Evolutionary conservation across 2,797 vertebrate genomes (phyloP), one percentile per base, ranked within the genome.

Genomic region (Alauda arvensis): DNA sequence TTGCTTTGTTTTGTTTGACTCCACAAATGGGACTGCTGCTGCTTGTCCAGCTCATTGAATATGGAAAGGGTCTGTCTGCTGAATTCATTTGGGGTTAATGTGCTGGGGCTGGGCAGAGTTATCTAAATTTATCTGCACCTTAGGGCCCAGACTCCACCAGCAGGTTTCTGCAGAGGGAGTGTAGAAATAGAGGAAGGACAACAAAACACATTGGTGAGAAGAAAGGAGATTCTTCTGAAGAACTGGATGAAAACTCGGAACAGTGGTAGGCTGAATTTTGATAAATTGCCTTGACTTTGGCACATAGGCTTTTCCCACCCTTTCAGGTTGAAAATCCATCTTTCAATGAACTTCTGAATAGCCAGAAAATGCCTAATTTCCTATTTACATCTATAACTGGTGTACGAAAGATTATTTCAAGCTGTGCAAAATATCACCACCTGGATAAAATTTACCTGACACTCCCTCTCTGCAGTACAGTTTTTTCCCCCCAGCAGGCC

Each of bases 401-500:
- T 84, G 8, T 60, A 57, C 72, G 49, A 84, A 89, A 88, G 42
- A 9, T 18, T 74, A 45, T 66, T 92, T 87, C 75, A 91, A 87
- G 52, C 60, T 74, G 79, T 82, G 60, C 9, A 72, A 92, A 83
- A 63, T 69, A 62, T 63, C n/a, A 78, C 12, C 23, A 84, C 24
- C 19, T 77, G 61, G 29, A 59, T 63, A 88, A 88, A 91, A 86
- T 85, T 93, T 89, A 85, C 60, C 56, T 52, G 34, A 45, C 17
- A 20, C 7, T 14, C 13, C 78, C 5, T 15, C 24, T 70, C 52
- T 89, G 21, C 34, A 48, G 23, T 10, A 51, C 9, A n/a, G 26
- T 2, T 34, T 33, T 77, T 45, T 49, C 12, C 43, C 43, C 21
- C 28, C 9, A 63, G 4, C 12, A 60, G 9, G 16, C 4, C 33